Evolutionary conservation across 2,888 invertebrate species (phyloP).

Genomic region (Allolobophora icterica): DNA sequence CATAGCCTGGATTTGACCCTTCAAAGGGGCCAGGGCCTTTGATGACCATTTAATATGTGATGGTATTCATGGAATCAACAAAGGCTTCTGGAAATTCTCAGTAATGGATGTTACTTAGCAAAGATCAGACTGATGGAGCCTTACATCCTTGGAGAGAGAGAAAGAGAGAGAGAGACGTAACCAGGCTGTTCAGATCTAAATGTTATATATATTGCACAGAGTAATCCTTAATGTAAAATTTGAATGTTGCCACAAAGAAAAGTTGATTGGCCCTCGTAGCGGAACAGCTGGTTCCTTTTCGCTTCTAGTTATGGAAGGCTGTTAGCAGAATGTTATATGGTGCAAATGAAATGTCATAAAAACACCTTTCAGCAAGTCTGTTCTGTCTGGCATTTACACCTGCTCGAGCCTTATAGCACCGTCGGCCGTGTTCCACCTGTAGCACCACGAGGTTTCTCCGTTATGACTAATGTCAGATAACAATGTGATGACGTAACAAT

Average conservation of each 20-base stretch:
- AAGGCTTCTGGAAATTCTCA: no score
- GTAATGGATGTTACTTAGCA: no score
- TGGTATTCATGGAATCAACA: no score
- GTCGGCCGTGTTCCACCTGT: neutral
- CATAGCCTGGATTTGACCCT: no score
- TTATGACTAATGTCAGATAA: neutral
- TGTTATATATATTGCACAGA: neutral
- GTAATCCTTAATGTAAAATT: neutral
- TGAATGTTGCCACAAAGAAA: neutral
- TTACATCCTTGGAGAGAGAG: neutral
- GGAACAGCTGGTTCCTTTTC: neutral
- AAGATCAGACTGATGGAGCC: no score
- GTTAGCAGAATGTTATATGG: neutral
- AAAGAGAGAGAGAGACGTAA: neutral
- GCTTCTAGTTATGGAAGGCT: neutral
- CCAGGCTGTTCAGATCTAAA: no score
- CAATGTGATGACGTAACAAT: neutral
- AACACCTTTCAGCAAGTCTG: constrained; percentile 17
- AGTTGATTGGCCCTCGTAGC: neutral
- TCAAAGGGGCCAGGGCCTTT: no score
- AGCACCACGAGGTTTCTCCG: neutral
- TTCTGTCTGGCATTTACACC: neutral
- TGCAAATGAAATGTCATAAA: neutral
- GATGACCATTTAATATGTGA: no score
- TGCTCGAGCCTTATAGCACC: neutral